Evolutionary conservation across 2,113 vertebrate species (phyloP), one percentile per base, ranked within the genome.

Genomic region (Oncorhynchus masou): DNA sequence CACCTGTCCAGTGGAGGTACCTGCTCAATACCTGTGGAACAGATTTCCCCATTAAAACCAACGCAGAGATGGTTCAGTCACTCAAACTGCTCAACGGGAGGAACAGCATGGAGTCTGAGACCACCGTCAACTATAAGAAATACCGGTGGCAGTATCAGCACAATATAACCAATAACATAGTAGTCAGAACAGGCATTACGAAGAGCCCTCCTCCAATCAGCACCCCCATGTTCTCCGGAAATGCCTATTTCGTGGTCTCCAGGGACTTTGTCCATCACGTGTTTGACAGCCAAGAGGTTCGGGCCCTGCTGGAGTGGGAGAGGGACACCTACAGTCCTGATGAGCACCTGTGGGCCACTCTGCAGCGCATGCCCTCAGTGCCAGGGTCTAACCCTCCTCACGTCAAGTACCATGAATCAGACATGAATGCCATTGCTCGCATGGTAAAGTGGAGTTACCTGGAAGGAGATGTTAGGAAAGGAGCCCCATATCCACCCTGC

Each of bases 291-390:
- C 85, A 84, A 19, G 83, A 74, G 0, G 90, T 75, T 1, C 93
- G 73, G 31, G 66, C 34, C 0, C 85, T 98, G 2, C 77, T 97
- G 0, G 94, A 97, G 60, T 98, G 97, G 97, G 91, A 86, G 54
- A 94, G 95, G 78, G 97, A 99, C 84, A 97, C 95, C 0, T 96
- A 95, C 73, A 98, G 97, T 75, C 97, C 97, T 0, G 97, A 99
- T 6, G 97, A 99, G 51, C 94, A 96, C 29, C 75, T 99, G 20
- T 99, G 97, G 97, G 96, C 97, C 62, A 98, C 97, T 0, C 87
- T 99, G 6, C 94, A 95, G 71, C 92, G 96, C 25, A 91, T 95
- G 84, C 90, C 93, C 0, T 91, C 92, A 0, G 94, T 96, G 64
- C 97, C 97, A 0, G 96, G 96, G 1, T 93, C 92, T 1, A 0